Base-by-base conservation (phyloP, 2,888 invertebrate species). In the Diaphora mendica region DNA sequence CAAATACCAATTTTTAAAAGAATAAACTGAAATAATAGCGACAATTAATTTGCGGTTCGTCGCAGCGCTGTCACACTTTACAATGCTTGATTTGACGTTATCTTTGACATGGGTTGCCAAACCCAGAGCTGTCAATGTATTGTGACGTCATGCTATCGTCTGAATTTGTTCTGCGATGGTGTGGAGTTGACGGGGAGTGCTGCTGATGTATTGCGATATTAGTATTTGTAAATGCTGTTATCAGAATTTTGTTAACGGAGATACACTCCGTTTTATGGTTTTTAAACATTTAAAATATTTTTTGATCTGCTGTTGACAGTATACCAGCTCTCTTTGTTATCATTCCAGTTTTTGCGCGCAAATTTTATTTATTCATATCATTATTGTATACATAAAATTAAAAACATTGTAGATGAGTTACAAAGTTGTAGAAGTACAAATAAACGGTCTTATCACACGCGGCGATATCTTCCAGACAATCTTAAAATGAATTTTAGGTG, bases 11-110 rank as follows among this genome's bases (percentile, higher is more conserved):
- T 9, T n/a, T 55, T 11, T n/a, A 55, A 35, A 66, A 66, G 39
- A 71, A 51, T 20, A 11, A 48, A 55, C 66, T 44, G 17, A 66
- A 55, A 35, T 68, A 44, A 68, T 33, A 15, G 13, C 35, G 48
- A 48, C 17, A 62, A 68, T 72, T 72, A 72, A 72, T 72, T 62
- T 33, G 17, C 3, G 30, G 35, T 9, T 65, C 5, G 20, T 15
- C 72, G 71, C 71, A 71, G 68, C 75, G 62, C 55, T 80, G 73
- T 74, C 75, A 65, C 65, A 67, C 71, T 75, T 59, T 23, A 65
- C 72, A 74, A 67, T 73, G 70, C 74, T 75, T 82, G 81, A 74
- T 80, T 75, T 81, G 79, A 81, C 83, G 77, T 79, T 82, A 82
- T 83, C 83, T 76, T 44, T 76, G 82, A 82, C 68, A 79, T 83